Percentiles rank a stretch among this genome's conserved stretches.
Conservation (phyloP, 2,797 vertebrate species). For the Schizopygopsis malacanthus region DNA sequence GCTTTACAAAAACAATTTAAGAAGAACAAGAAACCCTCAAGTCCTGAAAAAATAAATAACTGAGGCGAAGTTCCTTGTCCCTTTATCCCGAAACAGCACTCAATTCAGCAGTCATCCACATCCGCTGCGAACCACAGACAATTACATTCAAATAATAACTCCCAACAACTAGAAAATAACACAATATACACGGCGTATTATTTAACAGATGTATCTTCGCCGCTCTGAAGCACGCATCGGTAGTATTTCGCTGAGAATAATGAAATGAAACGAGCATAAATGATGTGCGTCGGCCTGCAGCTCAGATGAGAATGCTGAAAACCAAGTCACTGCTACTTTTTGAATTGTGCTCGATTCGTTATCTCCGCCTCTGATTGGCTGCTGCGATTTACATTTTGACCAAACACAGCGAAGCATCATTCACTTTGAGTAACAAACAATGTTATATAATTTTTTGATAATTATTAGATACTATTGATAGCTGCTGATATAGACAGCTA, state of each 20-base stretch:
- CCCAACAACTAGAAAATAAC: neutral
- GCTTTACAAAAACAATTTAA: neutral
- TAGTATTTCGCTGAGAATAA: neutral
- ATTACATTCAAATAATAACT: slow-evolving; percentile 67
- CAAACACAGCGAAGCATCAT: slow-evolving; percentile 78
- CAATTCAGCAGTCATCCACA: slow-evolving; percentile 19
- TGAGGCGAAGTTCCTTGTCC: neutral
- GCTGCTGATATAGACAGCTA: too few relatives aligned
- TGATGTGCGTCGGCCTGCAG: slow-evolving; percentile 8
- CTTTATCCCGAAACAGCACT: slow-evolving; percentile 18
- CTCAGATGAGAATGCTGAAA: slow-evolving; percentile 64
- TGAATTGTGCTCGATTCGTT: slow-evolving; percentile 83
- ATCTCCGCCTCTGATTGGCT: slow-evolving; percentile 82
- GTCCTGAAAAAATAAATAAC: neutral
- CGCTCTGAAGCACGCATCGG: neutral
- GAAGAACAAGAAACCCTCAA: neutral
- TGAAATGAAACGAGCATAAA: neutral
- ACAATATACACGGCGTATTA: neutral
- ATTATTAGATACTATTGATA: too few relatives aligned
- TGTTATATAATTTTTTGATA: too few relatives aligned
- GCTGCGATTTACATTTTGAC: slow-evolving; percentile 86
- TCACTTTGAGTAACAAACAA: too few relatives aligned
- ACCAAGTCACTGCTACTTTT: slow-evolving; percentile 76
- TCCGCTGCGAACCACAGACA: neutral
- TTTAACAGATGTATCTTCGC: neutral